phyloP scores from a whole-genome alignment of 2,797 vertebrate species.

The Sphenodon punctatus region DNA sequence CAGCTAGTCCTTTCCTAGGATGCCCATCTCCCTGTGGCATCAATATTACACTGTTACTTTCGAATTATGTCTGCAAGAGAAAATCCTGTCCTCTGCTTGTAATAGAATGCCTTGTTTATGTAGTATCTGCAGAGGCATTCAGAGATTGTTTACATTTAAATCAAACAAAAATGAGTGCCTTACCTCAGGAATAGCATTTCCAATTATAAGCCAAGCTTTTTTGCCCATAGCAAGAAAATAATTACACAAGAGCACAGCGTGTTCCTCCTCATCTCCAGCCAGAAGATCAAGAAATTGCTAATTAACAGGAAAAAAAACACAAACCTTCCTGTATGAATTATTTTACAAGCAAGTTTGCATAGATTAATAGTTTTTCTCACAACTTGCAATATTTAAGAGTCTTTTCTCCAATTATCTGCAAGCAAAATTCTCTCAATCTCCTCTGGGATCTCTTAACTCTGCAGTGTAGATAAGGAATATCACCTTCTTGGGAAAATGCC shows the following conservation, averaged over 20 bases:
- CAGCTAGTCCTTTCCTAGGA: neutral
- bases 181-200: conserved; percentile 94
- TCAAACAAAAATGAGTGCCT: conserved; percentile 27
- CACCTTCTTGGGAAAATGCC: neutral
- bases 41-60: neutral
- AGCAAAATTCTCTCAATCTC: neutral
- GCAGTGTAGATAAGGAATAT: neutral
- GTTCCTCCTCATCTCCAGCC: conserved; percentile 95
- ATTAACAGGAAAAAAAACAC: neutral
- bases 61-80: neutral
- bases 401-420: neutral
- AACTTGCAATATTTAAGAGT: neutral
- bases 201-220: conserved; percentile 91
- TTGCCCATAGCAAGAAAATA: conserved; percentile 94
- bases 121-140: neutral
- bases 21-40: neutral
- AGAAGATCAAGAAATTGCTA: conserved; percentile 96
- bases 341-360: neutral
- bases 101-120: neutral
- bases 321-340: no score
- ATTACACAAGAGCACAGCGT: conserved; percentile 92
- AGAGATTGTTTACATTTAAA: neutral
- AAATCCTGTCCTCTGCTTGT: neutral
- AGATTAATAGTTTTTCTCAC: neutral
- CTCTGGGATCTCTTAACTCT: neutral